phyloP scores from a whole-genome alignment of 2,797 vertebrate species.

The Tympanoctomys barrerae region DNA sequence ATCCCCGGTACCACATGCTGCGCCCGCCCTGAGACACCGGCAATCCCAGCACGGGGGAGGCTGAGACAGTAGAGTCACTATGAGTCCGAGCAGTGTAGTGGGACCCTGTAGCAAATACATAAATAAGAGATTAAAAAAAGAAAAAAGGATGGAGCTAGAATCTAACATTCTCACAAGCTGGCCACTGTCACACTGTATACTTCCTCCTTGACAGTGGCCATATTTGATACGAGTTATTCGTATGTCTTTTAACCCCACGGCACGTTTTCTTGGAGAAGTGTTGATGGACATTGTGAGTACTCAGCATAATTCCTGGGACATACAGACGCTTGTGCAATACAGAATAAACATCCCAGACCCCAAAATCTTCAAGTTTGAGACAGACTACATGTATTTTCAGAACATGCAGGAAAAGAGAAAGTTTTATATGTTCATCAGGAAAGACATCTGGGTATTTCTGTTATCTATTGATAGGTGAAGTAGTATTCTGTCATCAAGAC shows the following conservation, averaged over 20 bases:
- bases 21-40: no score
- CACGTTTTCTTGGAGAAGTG: not conserved
- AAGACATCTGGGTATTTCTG: not conserved
- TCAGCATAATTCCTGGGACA: not conserved
- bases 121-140: not conserved
- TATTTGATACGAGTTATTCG: conserved; percentile 28
- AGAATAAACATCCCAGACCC: not conserved
- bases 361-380: conserved; percentile 38
- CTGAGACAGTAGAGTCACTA: no score
- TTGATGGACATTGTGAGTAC: not conserved
- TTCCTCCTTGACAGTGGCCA: conserved; percentile 44
- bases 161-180: conserved; percentile 25
- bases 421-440: not conserved
- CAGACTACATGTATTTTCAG: not conserved
- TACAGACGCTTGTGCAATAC: not conserved
- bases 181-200: not conserved
- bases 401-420: not conserved
- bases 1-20: no score
- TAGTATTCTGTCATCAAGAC: not conserved
- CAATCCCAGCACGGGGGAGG: no score
- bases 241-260: conserved; percentile 32
- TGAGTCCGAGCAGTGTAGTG: no score
- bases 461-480: not conserved
- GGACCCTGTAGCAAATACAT: no score
- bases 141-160: conserved; percentile 57